phyloP scores from a whole-genome alignment of 2,888 invertebrate genomes.

The Drosophila flavopinicola region DNA sequence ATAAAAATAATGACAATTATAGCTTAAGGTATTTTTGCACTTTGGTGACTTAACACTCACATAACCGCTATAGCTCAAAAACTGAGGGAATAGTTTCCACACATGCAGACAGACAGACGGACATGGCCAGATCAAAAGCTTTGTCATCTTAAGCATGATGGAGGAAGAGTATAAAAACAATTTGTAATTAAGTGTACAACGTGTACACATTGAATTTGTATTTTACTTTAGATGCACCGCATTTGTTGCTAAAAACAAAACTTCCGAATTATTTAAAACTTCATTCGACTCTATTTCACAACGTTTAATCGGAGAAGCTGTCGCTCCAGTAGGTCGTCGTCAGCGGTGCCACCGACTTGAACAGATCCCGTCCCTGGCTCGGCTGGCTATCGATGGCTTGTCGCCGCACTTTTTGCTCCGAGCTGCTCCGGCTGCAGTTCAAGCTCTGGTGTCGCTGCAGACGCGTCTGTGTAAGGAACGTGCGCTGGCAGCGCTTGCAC shows the following conservation, averaged over 20 bases:
- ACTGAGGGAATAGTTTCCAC: too few species aligned
- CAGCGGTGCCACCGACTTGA: conserved; percentile 84
- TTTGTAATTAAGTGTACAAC: background rate
- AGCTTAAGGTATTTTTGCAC: too few species aligned
- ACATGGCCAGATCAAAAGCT: too few species aligned
- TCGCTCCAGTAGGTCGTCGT: conserved; percentile 85
- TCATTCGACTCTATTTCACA: background rate
- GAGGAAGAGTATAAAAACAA: too few species aligned
- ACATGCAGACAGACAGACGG: too few species aligned
- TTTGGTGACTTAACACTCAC: too few species aligned
- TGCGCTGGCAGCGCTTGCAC: conserved; percentile 83
- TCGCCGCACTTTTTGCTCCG: conserved; percentile 53
- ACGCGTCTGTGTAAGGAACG: conserved; percentile 80
- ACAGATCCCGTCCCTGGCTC: conserved; percentile 83
- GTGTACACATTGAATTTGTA: conserved; percentile 11
- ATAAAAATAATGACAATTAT: background rate
- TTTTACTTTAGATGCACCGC: conserved; percentile 20
- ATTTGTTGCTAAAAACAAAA: conserved; percentile 9
- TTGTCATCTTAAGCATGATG: too few species aligned
- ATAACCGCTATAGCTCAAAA: too few species aligned
- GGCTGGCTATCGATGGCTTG: conserved; percentile 43
- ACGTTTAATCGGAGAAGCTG: conserved; percentile 84
- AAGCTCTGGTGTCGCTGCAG: conserved; percentile 79
- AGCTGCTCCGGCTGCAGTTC: conserved; percentile 49
- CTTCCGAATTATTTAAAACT: conserved; percentile 4